phyloP scores from a whole-genome alignment of 2,797 vertebrate species.

The Gila robusta region DNA sequence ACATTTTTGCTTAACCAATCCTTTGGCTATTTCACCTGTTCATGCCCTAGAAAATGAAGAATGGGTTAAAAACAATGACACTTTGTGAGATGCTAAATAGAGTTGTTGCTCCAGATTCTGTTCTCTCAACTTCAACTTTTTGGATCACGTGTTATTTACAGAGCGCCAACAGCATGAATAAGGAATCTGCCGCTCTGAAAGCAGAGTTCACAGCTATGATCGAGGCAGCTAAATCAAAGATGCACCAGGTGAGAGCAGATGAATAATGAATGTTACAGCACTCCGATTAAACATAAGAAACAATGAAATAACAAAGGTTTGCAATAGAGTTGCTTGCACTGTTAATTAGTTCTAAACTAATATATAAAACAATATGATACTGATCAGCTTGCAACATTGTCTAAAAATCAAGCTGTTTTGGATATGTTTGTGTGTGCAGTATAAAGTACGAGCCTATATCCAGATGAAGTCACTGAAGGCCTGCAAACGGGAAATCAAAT shows the following conservation, averaged over 20 bases:
- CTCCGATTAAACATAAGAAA: not conserved
- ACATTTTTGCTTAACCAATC: not conserved
- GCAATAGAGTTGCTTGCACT: not conserved
- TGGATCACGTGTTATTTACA: constrained; percentile 65
- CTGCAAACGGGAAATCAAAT: constrained; percentile 98
- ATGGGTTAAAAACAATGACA: not conserved
- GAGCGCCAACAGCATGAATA: constrained; percentile 84
- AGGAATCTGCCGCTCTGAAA: constrained; percentile 88
- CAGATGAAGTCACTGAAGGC: constrained; percentile 99
- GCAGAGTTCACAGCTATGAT: constrained; percentile 87
- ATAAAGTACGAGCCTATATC: constrained; percentile 97
- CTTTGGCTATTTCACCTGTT: not conserved
- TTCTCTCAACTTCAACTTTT: not conserved
- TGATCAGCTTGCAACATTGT: not conserved
- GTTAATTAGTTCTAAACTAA: not conserved
- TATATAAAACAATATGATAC: not conserved
- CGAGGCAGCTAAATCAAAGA: constrained; percentile 94
- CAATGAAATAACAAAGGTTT: not conserved
- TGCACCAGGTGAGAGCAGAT: constrained; percentile 87
- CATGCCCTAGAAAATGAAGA: not conserved
- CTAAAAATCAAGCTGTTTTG: not conserved
- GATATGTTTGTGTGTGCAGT: constrained; percentile 75
- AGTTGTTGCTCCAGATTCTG: not conserved
- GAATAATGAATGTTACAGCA: not conserved
- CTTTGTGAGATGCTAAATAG: not conserved